A percentile compares a stretch with the other conserved stretches of the same genome.
phyloP scores from a whole-genome alignment of 1,140 invertebrate genomes.

The Mycetomoellerius zeteki region DNA sequence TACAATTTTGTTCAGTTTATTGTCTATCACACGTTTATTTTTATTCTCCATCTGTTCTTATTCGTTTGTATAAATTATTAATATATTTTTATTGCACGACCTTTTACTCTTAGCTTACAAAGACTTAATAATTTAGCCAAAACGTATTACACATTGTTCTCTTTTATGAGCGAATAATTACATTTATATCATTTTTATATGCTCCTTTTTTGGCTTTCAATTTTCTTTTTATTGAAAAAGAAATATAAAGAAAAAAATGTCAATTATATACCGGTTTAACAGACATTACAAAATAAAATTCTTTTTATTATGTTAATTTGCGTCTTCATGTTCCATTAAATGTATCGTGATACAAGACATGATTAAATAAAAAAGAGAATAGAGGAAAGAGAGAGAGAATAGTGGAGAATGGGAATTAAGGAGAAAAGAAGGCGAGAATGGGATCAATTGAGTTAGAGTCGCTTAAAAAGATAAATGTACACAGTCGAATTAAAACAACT shows the following conservation, averaged over 20 bases:
- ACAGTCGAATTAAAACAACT: constrained; percentile 19
- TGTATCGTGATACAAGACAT: neutral
- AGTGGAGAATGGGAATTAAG: constrained; percentile 12
- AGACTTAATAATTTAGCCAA: no score
- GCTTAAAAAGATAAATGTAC: constrained; percentile 43
- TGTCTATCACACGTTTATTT: no score
- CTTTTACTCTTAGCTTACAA: no score
- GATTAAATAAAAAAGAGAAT: neutral
- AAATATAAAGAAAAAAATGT: neutral
- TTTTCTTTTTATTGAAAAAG: no score
- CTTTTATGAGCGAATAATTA: no score
- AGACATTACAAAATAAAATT: neutral
- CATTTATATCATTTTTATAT: no score
- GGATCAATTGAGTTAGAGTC: constrained; percentile 30
- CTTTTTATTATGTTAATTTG: constrained; percentile 15
- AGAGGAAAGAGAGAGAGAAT: constrained; percentile 3
- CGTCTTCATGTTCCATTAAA: neutral
- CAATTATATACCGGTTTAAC: neutral
- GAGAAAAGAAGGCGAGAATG: neutral
- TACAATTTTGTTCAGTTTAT: no score
- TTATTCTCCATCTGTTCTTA: no score
- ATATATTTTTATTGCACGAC: no score
- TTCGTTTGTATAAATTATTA: no score
- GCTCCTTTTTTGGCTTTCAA: no score
- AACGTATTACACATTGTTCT: no score